Evolutionary conservation across 2,888 invertebrate genomes (phyloP), one percentile per base, ranked within the genome.

Genomic region (Congeria kusceri): DNA sequence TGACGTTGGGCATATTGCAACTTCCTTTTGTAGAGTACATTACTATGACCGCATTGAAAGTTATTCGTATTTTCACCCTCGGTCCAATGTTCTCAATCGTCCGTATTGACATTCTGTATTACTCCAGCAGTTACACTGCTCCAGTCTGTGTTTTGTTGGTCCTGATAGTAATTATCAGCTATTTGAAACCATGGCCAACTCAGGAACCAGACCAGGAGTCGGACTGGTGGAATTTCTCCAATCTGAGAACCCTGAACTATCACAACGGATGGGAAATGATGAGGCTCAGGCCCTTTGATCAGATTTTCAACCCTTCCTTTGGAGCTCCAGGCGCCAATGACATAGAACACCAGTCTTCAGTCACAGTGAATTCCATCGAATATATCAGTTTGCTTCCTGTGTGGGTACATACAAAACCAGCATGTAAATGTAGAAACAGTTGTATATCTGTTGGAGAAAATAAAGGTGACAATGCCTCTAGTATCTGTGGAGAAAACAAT

Each of bases 351-450:
- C 77, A 81, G 13, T 3, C 57, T 87, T 93, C 88, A 94, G 39
- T 93, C 92, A 64, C 94, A 94, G 88, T 93, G 29, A 91, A 94
- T 62, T 92, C 94, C 1, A 89, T 87, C 39, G 94, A 94, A 66
- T 95, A 95, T 82, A 92, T 95, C 28, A 93, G 94, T 65, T 90
- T 94, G 59, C 89, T 95, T 25, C 94, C 94, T 3, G 91, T 93
- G 3, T 95, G 94, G 94, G 90, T 89, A 46, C 93, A 91, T 67
- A 64, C 46, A 15, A 49, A 59, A 29, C 44, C 23, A 39, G 56
- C 61, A 29, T 63, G 57, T 68, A 20, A 1, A 18, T 59, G 58
- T 58, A 27, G 39, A 9, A 44, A 28, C 29, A 56, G 29, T 27
- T 25, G 29, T 25, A 27, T 32, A n/a, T 18, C 15, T 20, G 27